phyloP scores from a whole-genome alignment of 2,113 vertebrate species.

The Anhinga rufa region DNA sequence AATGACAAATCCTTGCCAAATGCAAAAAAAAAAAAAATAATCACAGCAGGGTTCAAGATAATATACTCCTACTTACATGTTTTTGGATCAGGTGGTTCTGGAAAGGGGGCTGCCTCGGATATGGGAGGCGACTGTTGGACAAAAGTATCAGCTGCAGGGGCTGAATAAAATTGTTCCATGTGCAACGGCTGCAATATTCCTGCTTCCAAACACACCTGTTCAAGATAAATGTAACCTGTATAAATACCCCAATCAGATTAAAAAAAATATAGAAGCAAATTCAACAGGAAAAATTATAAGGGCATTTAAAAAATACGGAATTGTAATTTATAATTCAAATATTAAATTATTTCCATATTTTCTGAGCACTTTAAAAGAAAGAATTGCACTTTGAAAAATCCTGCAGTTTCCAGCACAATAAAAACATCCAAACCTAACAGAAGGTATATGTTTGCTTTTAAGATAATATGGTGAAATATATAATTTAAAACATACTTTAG shows the following conservation, averaged over 20 bases:
- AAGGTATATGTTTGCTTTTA: not conserved
- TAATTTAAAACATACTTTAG: not conserved
- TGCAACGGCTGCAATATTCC: not conserved
- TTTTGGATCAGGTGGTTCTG: slow-evolving; percentile 38
- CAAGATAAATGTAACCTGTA: not conserved
- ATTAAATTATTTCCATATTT: not conserved
- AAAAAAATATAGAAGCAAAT: not conserved
- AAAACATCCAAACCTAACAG: not conserved
- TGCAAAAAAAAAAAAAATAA: not conserved
- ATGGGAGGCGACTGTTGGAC: not conserved
- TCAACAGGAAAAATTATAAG: not conserved
- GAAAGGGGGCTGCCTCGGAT: not conserved
- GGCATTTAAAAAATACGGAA: not conserved
- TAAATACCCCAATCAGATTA: not conserved
- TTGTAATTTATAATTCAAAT: not conserved
- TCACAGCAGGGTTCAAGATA: not conserved
- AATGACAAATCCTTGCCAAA: not conserved
- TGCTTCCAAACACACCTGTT: slow-evolving; percentile 60
- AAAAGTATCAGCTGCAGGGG: not conserved
- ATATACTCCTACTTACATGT: slow-evolving; percentile 59
- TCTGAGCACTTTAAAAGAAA: not conserved
- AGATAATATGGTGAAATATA: not conserved
- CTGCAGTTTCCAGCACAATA: not conserved
- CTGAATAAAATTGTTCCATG: not conserved
- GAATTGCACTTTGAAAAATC: not conserved